phyloP scores from a whole-genome alignment of 2,888 invertebrate species.

The Panzeria rudis region DNA sequence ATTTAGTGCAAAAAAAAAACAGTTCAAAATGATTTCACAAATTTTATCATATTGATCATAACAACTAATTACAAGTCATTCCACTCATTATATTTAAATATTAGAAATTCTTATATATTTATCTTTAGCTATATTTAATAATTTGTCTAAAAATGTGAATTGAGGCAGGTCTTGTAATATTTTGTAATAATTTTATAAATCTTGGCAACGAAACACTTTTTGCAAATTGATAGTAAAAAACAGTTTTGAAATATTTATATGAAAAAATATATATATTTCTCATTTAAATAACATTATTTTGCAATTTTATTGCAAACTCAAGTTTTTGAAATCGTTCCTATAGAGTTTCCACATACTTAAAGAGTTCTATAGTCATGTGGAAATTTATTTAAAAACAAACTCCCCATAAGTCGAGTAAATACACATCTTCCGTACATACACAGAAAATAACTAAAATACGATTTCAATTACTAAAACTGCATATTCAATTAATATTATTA shows the following conservation, averaged over 20 bases:
- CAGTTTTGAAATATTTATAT: not conserved
- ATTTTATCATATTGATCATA: not conserved
- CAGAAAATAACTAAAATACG: too few relatives aligned
- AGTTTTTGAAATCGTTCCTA: too few relatives aligned
- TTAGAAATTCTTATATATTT: not conserved
- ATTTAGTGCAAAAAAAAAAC: not conserved
- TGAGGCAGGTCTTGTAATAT: slow-evolving; percentile 50
- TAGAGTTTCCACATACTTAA: too few relatives aligned
- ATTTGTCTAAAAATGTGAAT: slow-evolving; percentile 13
- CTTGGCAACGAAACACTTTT: slow-evolving; percentile 23
- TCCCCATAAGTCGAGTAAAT: too few relatives aligned
- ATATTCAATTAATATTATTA: too few relatives aligned
- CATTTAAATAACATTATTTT: too few relatives aligned
- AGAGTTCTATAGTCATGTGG: too few relatives aligned
- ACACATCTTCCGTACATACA: too few relatives aligned
- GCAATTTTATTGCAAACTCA: too few relatives aligned
- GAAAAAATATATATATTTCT: too few relatives aligned
- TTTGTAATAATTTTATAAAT: slow-evolving; percentile 48
- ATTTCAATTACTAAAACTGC: too few relatives aligned
- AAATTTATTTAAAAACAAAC: too few relatives aligned
- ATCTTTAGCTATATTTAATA: not conserved
- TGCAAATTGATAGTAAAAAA: not conserved
- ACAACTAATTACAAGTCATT: slow-evolving; percentile 30
- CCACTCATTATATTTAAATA: slow-evolving; percentile 1
- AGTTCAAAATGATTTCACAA: not conserved